These are phyloP conservation scores for Phaetusa simplex DNA, from an alignment of 2,113 vertebrate species.

Conservation along the genomic window DNA sequence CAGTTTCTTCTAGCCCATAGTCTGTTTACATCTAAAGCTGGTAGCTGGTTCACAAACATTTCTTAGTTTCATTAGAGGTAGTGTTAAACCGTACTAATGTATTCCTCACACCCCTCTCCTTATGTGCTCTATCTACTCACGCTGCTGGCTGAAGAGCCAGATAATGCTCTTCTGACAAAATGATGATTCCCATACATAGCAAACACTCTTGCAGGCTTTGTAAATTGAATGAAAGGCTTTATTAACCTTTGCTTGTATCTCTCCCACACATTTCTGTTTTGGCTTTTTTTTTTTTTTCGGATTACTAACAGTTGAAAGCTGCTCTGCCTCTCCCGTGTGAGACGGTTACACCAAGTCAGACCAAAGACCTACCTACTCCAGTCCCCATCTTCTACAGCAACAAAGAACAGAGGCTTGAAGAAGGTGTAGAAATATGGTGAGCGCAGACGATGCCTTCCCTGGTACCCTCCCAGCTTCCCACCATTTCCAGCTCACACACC, in stretches of 20 bases:
- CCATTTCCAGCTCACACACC: not conserved
- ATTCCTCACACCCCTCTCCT: not conserved
- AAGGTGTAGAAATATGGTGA: not conserved
- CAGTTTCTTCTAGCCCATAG: not conserved
- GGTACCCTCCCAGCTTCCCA: not conserved
- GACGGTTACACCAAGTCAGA: not conserved
- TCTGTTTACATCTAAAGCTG: not conserved
- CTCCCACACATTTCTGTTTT: not conserved
- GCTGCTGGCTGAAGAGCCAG: not conserved
- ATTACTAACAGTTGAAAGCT: not conserved
- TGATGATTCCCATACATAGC: not conserved
- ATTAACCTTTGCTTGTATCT: not conserved
- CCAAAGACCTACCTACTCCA: not conserved
- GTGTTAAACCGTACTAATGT: not conserved
- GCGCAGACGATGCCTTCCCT: fast-evolving
- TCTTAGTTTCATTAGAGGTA: not conserved
- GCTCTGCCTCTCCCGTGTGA: not conserved
- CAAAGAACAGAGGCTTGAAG: not conserved
- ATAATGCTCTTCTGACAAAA: not conserved
- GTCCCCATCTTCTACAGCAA: not conserved
- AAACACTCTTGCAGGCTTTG: not conserved
- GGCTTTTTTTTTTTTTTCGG: not conserved
- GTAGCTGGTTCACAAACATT: not conserved
- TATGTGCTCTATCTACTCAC: not conserved
- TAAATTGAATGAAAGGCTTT: not conserved